Conservation (phyloP, 2,797 vertebrate genomes). For the Neopelma chrysocephalum region DNA sequence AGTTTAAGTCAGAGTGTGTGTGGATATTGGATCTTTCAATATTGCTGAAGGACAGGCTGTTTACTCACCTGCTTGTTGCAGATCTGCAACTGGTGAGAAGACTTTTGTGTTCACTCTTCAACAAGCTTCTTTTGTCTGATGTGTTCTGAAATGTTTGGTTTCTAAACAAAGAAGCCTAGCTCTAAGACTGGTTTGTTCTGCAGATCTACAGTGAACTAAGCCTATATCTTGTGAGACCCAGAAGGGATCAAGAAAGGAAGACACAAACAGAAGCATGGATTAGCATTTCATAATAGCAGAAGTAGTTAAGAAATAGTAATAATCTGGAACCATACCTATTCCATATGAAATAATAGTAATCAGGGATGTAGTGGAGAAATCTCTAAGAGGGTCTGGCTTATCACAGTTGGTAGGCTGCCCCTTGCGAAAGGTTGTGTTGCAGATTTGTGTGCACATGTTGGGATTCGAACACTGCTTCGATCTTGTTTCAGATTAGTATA, state of each 20-base stretch:
- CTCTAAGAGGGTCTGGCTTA: background rate
- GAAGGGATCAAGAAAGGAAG: background rate
- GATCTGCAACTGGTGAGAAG: background rate
- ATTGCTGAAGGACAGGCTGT: background rate
- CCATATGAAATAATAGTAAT: background rate
- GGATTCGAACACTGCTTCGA: background rate
- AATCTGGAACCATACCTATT: background rate
- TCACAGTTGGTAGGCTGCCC: background rate
- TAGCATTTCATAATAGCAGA: background rate
- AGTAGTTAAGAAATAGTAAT: background rate
- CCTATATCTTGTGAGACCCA: background rate
- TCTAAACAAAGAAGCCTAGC: background rate
- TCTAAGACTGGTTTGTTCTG: background rate
- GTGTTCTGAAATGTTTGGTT: background rate
- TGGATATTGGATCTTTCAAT: background rate
- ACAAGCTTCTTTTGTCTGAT: background rate
- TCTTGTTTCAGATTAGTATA: conserved; percentile 87
- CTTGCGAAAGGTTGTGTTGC: background rate
- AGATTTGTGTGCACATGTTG: background rate
- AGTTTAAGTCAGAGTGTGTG: background rate
- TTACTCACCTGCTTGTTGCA: background rate
- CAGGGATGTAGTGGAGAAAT: background rate
- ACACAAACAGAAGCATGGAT: background rate
- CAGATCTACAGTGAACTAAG: background rate
- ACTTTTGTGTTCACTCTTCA: background rate